These are phyloP conservation scores for Zaprionus gabonicus DNA, from an alignment of 1,140 invertebrate species.

Conservation along the genomic window DNA sequence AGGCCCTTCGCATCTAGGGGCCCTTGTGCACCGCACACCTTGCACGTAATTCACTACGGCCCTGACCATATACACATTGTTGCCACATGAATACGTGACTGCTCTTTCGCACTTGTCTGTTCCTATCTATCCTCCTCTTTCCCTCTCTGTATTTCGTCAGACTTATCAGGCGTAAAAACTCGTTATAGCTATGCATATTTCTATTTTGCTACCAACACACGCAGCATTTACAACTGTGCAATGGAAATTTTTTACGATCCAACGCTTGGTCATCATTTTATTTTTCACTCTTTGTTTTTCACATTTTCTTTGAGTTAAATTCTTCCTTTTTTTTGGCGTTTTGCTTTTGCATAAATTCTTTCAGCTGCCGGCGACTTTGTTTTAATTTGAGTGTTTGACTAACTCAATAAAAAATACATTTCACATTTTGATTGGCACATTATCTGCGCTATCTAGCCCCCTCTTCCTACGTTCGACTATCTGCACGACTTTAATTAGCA, in stretches of 20 bases:
- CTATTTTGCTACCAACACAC: constrained; percentile 46
- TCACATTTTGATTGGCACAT: constrained; percentile 71
- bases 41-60: no score
- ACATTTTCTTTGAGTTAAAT: neutral
- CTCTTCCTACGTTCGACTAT: constrained; percentile 26
- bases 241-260: constrained; percentile 68
- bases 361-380: constrained; percentile 60
- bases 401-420: constrained; percentile 77
- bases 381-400: constrained; percentile 69
- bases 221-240: constrained; percentile 71
- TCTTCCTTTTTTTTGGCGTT: constrained; percentile 8
- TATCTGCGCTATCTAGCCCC: constrained; percentile 27
- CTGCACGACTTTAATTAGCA: constrained; percentile 37
- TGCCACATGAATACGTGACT: constrained; percentile 1
- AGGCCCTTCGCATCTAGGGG: no score
- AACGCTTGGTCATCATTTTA: constrained; percentile 57
- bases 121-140: neutral
- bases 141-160: constrained; percentile 18
- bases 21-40: no score
- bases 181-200: constrained; percentile 56
- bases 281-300: constrained; percentile 9
- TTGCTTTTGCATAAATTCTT: constrained; percentile 35
- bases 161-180: constrained; percentile 66
- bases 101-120: neutral
- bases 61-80: constrained; percentile 9